Base-by-base conservation (phyloP, 2,797 vertebrate genomes). In the Rallus crepitans region DNA sequence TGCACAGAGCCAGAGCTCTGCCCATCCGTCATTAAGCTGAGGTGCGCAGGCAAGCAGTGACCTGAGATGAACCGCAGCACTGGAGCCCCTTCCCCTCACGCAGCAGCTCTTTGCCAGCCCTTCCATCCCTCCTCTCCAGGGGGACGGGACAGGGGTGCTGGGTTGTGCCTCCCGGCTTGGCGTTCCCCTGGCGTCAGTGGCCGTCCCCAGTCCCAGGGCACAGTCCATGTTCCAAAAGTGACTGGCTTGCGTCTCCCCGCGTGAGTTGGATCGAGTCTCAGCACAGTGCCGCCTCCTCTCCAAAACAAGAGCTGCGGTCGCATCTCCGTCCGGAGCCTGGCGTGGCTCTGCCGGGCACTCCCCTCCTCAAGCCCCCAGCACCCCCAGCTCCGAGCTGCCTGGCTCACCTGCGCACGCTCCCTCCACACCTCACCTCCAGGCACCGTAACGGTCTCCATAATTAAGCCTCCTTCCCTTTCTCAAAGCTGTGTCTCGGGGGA, bases 301-400 rank as follows among this genome's bases (percentile, higher is more conserved):
- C 52, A 10, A 70, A 37, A 7, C 1, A 7, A 64, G 65, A 61
- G 11, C 11, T 3, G 2, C 2, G 5, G 39, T 65, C 0, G 0
- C 2, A 5, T 15, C 45, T 79, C 86, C 2, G 0, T 56, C 6
- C 2, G 0, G 55, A 69, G 42, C 17, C 25, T 9, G 0, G 5
- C 0, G 1, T 5, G 8, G n/a, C 81, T 68, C 73, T 77, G 47
- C 71, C 64, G 76, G 31, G 15, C 2, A 3, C 35, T 69, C 28
- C 35, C 21, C 9, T 13, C 11, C 52, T 18, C 52, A 30, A 75
- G 16, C 28, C n/a, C 72, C 72, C 17, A 1, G 39, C 5, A 0
- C 11, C 33, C 31, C 23, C 84, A 66, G 42, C 70, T 47, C 56
- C 1, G 0, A 12, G 77, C 55, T 65, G 9, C 84, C 59, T 10